Base-by-base conservation (phyloP, 2,888 invertebrate species). In the Odontothrips loti region DNA sequence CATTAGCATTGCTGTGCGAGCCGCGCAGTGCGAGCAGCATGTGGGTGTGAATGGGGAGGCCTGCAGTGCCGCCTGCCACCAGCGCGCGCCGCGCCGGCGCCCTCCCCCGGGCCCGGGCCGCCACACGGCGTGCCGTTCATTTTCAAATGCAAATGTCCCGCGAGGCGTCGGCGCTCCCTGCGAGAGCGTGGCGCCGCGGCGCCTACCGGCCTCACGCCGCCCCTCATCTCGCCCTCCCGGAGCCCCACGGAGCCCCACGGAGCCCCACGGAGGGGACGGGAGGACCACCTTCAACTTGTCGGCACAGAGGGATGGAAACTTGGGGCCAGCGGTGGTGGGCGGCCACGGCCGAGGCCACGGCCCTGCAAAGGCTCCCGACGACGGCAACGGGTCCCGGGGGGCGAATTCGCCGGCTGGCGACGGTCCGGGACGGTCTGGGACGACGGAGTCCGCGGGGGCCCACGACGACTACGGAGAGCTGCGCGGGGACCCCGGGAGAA, bases 111-210 rank as follows among this genome's bases (percentile, higher is more conserved):
- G 51, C 8, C 51, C 12, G 10, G 11, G 51, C 2, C 17, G 51
- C 51, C 51, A 17, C 51, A 17, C 15, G 17, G 17, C 58, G 58
- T 51, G 51, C 51, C 58, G 6, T 58, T 58, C 58, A 58, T 58
- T 58, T 58, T 20, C 58, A 58, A 58, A 58, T 58, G 58, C 58
- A 58, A 58, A 58, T 58, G 58, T 20, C 58, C 58, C 58, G 58
- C 20, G 15, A 51, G 51, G 20, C 58, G 4, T 6, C 58, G 34
- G 34, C 34, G 34, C 58, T 58, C 20, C 6, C 20, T 58, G 6
- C 17, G 58, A 15, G 58, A 15, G 58, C 17, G 58, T 58, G 15
- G 58, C 58, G 58, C 1, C 58, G 58, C 15, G 51, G 20, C 51
- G 51, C 15, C 58, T 1, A 15, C 15, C 58, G 17, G 20, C 20